Evolutionary conservation across 2,113 vertebrate genomes (phyloP).

Genomic region (Mobula birostris): DNA sequence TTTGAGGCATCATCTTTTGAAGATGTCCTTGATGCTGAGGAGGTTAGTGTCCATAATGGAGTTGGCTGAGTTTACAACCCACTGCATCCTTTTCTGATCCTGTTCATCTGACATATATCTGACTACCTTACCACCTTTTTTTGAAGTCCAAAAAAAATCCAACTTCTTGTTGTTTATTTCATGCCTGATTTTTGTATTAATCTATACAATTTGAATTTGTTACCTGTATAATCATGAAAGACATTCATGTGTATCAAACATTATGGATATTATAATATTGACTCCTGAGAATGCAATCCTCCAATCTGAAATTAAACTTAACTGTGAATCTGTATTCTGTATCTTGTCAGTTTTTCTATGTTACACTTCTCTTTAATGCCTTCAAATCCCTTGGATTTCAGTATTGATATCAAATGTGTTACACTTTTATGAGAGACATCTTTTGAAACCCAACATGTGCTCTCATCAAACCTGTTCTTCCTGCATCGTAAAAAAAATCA

Average conservation of each 20-base stretch:
- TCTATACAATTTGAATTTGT: not conserved
- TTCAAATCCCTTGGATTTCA: not conserved
- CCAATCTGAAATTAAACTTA: not conserved
- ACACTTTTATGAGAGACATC: not conserved
- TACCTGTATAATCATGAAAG: not conserved
- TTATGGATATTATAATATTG: not conserved
- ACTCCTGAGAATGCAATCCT: not conserved
- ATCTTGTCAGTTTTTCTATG: not conserved
- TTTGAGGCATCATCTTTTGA: too few species aligned
- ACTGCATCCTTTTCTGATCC: too few species aligned
- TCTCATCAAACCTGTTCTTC: not conserved
- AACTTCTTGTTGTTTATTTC: not conserved
- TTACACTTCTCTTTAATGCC: too few species aligned
- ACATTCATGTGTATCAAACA: not conserved
- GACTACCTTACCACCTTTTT: not conserved
- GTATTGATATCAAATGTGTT: not conserved
- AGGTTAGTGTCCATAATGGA: too few species aligned
- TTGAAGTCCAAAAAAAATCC: too few species aligned
- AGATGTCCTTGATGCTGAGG: too few species aligned
- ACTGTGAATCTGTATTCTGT: not conserved
- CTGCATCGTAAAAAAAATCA: not conserved
- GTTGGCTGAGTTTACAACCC: too few species aligned
- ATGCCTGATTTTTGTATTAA: not conserved
- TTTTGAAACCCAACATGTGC: not conserved
- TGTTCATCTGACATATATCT: not conserved